Evolutionary conservation across 2,888 invertebrate species (phyloP), one percentile per base, ranked within the genome.

Genomic region (Dasysyrphus tricinctus): DNA sequence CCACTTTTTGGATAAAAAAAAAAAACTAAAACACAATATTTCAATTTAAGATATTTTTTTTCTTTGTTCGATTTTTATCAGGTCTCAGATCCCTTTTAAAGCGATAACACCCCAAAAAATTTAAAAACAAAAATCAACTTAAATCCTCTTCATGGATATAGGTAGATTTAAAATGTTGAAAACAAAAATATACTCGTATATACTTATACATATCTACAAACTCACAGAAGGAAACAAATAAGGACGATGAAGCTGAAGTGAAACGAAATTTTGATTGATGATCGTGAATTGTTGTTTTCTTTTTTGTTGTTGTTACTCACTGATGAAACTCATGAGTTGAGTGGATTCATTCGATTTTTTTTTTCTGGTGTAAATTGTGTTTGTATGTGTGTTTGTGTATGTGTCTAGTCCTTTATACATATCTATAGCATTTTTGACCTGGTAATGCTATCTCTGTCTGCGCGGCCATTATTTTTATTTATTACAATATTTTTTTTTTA

Each of bases 191-290:
- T 49, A 9, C n/a, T n/a, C n/a, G n/a, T 19, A 57, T 16, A 69
- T 2, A 11, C 0, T 2, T 11, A 51, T 24, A 57, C 37, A 12
- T 29, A 7, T 54, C 54, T 49, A 51, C 12, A 24, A 51, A 47
- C 69, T 39, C 9, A 37, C 54, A 51, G 39, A 74, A 86, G 70
- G 82, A 75, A 79, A 75, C 72, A 86, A 79, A 82, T 86, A 82
- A 86, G 82, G 78, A 86, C 86, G 78, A 78, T 75, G 82, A 82
- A 86, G 72, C 78, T 79, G 78, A 82, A 86, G 82, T 86, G 86
- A 86, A 86, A 82, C 86, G 86, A 86, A 86, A 86, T 87, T 89
- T 89, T 89, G 89, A 88, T 89, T 89, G 89, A 89, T 89, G 88
- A 89, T 89, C 88, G 88, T 88, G 88, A 88, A 88, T 88, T 84